phyloP scores from a whole-genome alignment of 1,140 invertebrate species.

The Onthophagus taurus region DNA sequence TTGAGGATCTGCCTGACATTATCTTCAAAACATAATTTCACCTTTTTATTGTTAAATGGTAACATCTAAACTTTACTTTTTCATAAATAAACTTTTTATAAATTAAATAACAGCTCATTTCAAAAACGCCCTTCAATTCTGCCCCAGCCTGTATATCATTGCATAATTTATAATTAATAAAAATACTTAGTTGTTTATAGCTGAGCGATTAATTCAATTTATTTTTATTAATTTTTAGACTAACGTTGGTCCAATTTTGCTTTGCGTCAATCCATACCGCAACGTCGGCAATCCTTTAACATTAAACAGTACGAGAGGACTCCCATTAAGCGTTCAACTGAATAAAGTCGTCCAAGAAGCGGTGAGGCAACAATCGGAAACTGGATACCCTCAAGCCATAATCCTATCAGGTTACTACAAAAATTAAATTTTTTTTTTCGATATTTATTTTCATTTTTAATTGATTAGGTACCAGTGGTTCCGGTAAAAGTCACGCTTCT shows the following conservation, averaged over 20 bases:
- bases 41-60: no score
- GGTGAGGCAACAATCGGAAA: conserved; percentile 85
- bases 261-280: conserved; percentile 81
- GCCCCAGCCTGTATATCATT: no score
- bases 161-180: no score
- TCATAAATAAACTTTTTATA: no score
- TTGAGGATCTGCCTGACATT: no score
- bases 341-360: conserved; percentile 84
- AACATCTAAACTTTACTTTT: no score
- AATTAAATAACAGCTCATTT: no score
- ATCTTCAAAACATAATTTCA: no score
- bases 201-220: no score
- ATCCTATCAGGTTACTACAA: conserved; percentile 64
- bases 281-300: conserved; percentile 81
- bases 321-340: conserved; percentile 58
- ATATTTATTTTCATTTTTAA: background rate
- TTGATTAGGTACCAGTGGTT: conserved; percentile 72
- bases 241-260: conserved; percentile 81
- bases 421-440: background rate
- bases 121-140: no score
- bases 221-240: conserved; percentile 67
- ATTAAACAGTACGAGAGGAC: conserved; percentile 69
- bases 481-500: conserved; percentile 90
- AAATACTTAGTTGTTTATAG: no score
- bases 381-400: conserved; percentile 89